Conservation (phyloP, 2,113 vertebrate genomes). For the Cyphomyrus discorhynchus region DNA sequence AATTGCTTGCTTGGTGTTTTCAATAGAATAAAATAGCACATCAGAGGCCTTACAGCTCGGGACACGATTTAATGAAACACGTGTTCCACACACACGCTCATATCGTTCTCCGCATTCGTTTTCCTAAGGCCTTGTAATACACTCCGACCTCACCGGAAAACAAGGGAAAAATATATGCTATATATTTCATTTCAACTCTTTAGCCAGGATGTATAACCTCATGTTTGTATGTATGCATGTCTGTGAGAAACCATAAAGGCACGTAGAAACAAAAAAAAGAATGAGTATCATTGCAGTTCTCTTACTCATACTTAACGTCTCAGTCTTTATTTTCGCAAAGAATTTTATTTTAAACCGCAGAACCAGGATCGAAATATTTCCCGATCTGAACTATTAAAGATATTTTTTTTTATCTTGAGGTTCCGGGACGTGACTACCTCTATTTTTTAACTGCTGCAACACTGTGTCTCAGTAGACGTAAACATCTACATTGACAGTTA, state of each 20-base stretch:
- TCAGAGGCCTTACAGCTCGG: neutral
- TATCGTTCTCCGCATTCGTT: neutral
- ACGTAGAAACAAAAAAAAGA: neutral
- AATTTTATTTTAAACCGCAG: neutral
- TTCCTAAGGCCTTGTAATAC: neutral
- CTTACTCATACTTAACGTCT: constrained; percentile 8
- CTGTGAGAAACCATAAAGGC: neutral
- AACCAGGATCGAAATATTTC: constrained; percentile 46
- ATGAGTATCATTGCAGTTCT: neutral
- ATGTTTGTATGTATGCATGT: neutral
- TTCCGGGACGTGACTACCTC: constrained; percentile 33
- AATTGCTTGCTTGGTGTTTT: neutral
- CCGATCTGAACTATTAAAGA: constrained; percentile 46
- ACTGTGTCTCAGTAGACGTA: neutral
- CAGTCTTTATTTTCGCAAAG: constrained; percentile 14
- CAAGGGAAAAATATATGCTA: neutral
- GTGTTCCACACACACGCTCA: neutral
- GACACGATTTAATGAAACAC: neutral
- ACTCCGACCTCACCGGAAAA: neutral
- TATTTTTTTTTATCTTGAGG: constrained; percentile 52
- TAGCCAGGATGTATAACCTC: neutral
- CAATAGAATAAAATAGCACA: neutral
- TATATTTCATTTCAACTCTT: neutral
- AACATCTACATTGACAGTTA: neutral
- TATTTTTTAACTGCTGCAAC: neutral